Evolutionary conservation across 2,888 invertebrate species (phyloP).

Genomic region (Troilus luridus): DNA sequence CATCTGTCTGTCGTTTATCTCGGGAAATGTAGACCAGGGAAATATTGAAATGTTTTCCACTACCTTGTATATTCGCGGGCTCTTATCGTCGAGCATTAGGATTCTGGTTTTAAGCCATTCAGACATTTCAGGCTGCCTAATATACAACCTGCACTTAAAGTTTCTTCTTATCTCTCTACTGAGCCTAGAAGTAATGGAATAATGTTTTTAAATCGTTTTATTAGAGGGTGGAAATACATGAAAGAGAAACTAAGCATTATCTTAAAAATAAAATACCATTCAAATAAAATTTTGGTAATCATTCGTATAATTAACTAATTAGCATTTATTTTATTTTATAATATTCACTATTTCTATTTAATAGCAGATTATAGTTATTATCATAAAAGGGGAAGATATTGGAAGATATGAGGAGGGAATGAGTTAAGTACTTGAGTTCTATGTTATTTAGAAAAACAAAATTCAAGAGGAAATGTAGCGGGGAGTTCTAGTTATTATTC

Average conservation of each 20-base stretch:
- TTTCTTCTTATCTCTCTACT: not conserved
- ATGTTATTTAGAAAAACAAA: too few species aligned
- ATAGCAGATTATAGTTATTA: too few species aligned
- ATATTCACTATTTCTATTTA: too few species aligned
- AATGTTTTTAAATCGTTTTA: not conserved
- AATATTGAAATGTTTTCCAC: constrained; percentile 40
- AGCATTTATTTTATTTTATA: not conserved
- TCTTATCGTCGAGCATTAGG: not conserved
- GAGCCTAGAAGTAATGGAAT: not conserved
- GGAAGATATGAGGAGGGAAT: too few species aligned
- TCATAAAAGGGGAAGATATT: too few species aligned
- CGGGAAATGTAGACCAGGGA: constrained; percentile 26
- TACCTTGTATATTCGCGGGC: not conserved
- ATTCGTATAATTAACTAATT: not conserved
- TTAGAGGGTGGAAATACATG: too few species aligned
- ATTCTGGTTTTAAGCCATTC: not conserved
- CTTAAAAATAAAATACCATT: not conserved
- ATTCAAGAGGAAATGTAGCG: too few species aligned
- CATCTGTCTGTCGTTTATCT: constrained; percentile 41
- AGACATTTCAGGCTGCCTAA: not conserved
- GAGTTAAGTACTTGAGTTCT: too few species aligned
- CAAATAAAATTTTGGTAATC: not conserved
- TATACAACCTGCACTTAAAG: not conserved
- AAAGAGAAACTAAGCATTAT: too few species aligned
- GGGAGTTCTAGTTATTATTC: too few species aligned